Conservation (phyloP, 2,888 invertebrate genomes). For the Noctua comes region DNA sequence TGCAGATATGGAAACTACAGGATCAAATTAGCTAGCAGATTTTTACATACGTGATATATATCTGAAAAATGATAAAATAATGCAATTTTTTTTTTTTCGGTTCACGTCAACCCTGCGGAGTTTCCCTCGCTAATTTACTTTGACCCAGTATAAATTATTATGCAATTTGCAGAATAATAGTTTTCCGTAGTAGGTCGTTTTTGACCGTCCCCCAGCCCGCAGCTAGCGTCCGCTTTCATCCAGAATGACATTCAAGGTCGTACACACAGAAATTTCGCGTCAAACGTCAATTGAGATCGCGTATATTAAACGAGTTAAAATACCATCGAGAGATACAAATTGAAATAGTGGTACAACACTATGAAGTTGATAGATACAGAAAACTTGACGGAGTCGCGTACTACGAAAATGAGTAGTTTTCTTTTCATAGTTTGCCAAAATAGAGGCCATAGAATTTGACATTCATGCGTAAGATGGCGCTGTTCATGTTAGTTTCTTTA, state of each 20-base stretch:
- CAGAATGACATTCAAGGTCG: neutral
- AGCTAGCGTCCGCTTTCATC: neutral
- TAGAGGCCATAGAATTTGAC: neutral
- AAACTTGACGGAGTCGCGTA: neutral
- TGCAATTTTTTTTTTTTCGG: neutral
- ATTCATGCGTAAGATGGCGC: neutral
- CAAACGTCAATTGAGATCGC: conserved; percentile 50
- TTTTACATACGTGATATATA: neutral
- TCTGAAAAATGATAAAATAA: neutral
- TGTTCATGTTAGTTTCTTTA: too few relatives aligned
- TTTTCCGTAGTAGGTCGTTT: too few relatives aligned
- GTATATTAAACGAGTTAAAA: conserved; percentile 32
- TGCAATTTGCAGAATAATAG: neutral
- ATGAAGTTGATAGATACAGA: conserved; percentile 43
- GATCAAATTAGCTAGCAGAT: neutral
- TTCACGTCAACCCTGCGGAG: neutral
- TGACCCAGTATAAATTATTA: neutral
- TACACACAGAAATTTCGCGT: neutral
- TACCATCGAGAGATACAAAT: conserved; percentile 23
- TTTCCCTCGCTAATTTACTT: neutral
- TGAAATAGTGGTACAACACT: conserved; percentile 29
- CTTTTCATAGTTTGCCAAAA: neutral
- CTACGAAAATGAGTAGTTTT: neutral
- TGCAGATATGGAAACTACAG: neutral
- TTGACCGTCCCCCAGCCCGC: neutral